These are phyloP conservation scores for Cavia porcellus DNA, from an alignment of 2,113 vertebrate species.

Conservation along the genomic window DNA sequence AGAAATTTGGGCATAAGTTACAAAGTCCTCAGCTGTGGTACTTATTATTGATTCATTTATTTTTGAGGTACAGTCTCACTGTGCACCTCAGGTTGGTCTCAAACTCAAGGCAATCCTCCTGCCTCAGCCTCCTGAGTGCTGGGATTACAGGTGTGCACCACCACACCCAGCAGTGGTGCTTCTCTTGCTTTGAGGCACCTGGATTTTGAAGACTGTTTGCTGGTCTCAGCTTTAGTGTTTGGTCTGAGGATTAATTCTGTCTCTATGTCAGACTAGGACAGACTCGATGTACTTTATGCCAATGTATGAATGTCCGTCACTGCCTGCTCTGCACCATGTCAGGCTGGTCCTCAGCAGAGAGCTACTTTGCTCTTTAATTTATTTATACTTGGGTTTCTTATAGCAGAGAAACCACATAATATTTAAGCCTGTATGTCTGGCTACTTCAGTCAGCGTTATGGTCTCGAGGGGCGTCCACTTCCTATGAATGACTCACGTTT, in stretches of 20 bases:
- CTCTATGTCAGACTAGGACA: neutral
- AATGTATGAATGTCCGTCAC: neutral
- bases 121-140: neutral
- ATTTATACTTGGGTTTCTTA: neutral
- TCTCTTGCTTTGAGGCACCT: neutral
- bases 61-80: neutral
- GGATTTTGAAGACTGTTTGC: neutral
- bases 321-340: neutral
- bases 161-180: neutral
- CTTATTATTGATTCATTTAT: neutral
- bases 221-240: neutral
- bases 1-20: neutral
- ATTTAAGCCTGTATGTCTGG: neutral
- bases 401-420: neutral
- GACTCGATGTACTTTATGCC: neutral
- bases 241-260: neutral
- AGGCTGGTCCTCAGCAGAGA: neutral
- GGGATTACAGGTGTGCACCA: neutral
- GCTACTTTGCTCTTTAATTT: neutral
- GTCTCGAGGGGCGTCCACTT: neutral
- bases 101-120: neutral
- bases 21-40: neutral
- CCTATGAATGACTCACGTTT: neutral
- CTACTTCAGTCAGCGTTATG: neutral
- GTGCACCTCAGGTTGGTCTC: neutral